Evolutionary conservation across 2,797 vertebrate genomes (phyloP), one percentile per base, ranked within the genome.

Genomic region (Pangasius sanitwongsei): DNA sequence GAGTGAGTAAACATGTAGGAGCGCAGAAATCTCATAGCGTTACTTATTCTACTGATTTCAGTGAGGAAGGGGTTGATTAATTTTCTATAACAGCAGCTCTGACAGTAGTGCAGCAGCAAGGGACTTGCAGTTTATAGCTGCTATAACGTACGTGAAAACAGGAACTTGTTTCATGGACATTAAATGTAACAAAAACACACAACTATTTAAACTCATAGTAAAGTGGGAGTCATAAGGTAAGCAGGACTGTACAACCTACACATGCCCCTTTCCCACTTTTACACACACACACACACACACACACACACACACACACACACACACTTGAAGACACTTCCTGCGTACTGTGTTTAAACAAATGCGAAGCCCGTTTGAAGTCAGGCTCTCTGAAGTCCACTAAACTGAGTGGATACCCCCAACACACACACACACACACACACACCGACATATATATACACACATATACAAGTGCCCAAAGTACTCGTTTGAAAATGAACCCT

Each of bases 381-480:
- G 50, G 2, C 7, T 37, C 75, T 31, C 4, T 57, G 7, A 55
- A 55, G 77, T 53, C 1, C 50, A 20, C 16, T 11, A 18, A 34
- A 20, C n/a, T 31, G 16, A 55, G n/a, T 31, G 50, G 11, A 6
- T 12, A 6, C 74, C 1, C 18, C 8, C 44, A 55, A 41, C 20
- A 44, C 1, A 11, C 37, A 25, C 25, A 72, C 18, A 72, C 0
- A 69, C 48, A 55, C n/a, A 59, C 34, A 41, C 23, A n/a, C 69
- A 41, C 48, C 34, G 8, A 88, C 9, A 83, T 37, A 55, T n/a
- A 67, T 13, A 67, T 18, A 65, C 25, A 63, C 44, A 44, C 28
- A 86, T 8, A 61, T 25, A 74, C 85, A 83, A 87, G 53, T 57
- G 67, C 25, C 41, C 59, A 89, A 82, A 90, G 69, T 83, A 77